A percentile compares a stretch with the other conserved stretches of the same genome.
phyloP scores from a whole-genome alignment of 92 coral and sea anemone genomes.

The Siderastrea siderea region DNA sequence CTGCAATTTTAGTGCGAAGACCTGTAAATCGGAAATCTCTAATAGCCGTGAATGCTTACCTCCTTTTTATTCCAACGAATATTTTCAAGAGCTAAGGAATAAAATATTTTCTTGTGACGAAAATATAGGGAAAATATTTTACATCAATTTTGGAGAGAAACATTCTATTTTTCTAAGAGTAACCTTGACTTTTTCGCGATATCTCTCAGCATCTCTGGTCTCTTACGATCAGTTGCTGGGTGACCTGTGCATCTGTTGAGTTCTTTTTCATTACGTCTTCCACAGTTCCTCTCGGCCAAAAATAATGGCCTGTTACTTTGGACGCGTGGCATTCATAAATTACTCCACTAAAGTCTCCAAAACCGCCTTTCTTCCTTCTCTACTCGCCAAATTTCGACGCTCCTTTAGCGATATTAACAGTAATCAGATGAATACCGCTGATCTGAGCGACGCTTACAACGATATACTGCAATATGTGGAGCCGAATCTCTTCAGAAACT shows the following conservation, averaged over 20 bases:
- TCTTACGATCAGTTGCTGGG: not conserved
- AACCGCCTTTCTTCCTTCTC: not conserved
- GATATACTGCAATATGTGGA: constrained; percentile 91
- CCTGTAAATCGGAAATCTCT: no score
- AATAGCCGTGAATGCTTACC: no score
- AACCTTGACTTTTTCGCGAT: no score
- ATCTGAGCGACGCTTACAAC: constrained; percentile 92
- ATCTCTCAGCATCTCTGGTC: no score
- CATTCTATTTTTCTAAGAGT: no score
- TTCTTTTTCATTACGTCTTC: not conserved
- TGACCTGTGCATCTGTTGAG: not conserved
- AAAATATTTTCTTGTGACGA: no score
- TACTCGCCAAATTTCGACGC: constrained; percentile 3
- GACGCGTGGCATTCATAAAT: constrained; percentile 17
- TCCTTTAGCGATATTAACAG: not conserved
- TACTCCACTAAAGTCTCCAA: not conserved
- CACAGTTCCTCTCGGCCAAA: not conserved
- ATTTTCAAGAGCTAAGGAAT: no score
- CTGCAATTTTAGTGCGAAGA: no score
- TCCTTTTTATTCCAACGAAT: no score
- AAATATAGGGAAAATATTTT: no score
- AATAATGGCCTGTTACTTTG: constrained; percentile 11
- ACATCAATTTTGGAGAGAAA: no score
- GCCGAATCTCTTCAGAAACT: constrained; percentile 85
- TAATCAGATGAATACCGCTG: constrained; percentile 63